Conservation (phyloP, 2,797 vertebrate species). For the Tympanoctomys barrerae region DNA sequence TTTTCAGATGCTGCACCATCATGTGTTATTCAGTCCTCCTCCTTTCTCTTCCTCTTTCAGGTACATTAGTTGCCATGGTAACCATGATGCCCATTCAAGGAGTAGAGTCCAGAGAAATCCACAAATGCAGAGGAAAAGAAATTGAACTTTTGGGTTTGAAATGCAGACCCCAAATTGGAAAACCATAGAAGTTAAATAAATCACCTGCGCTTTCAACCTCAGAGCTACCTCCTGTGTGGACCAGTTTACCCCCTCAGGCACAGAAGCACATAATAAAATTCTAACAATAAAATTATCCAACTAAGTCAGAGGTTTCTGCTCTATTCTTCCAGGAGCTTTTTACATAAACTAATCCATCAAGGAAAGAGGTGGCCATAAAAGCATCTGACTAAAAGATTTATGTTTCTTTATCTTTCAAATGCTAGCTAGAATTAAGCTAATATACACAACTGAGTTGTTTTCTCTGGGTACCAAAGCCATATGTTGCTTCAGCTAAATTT, state of each 20-base stretch:
- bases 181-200: constrained; percentile 35
- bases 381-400: constrained; percentile 68
- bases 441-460: constrained; percentile 27
- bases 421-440: constrained; percentile 30
- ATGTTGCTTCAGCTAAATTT: constrained; percentile 20
- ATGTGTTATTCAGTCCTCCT: constrained; percentile 69
- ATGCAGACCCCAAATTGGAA: constrained; percentile 43
- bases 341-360: constrained; percentile 74
- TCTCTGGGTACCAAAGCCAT: neutral
- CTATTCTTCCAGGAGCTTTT: constrained; percentile 48
- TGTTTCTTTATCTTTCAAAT: constrained; percentile 41
- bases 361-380: constrained; percentile 60
- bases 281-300: constrained; percentile 66
- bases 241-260: constrained; percentile 3
- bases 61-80: constrained; percentile 73
- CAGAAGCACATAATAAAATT: constrained; percentile 63
- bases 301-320: constrained; percentile 42
- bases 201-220: neutral
- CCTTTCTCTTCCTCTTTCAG: constrained; percentile 41
- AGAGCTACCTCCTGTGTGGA: constrained; percentile 23
- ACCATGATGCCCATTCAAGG: constrained; percentile 74
- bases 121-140: constrained; percentile 54
- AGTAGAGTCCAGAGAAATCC: constrained; percentile 50
- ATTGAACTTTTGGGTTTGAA: constrained; percentile 51
- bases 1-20: constrained; percentile 12